Percentiles rank a stretch among this genome's conserved stretches.
These are phyloP conservation scores for Smittia aterrima DNA, from an alignment of 2,888 invertebrate genomes.

Conservation along the genomic window DNA sequence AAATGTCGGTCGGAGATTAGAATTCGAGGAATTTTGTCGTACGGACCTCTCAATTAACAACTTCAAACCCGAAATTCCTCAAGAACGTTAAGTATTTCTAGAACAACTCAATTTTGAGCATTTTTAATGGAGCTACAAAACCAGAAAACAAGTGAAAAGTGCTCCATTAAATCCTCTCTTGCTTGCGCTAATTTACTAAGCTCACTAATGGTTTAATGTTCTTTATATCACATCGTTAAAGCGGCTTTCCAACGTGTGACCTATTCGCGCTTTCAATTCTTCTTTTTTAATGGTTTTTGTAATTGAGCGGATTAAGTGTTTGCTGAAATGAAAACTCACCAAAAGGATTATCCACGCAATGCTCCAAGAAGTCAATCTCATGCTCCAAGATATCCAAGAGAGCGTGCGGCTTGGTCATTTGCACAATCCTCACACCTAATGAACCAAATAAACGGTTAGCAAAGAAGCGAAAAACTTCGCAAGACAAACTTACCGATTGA, in stretches of 20 bases:
- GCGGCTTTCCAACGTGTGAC: neutral
- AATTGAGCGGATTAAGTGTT: neutral
- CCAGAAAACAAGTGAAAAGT: neutral
- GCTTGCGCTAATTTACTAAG: neutral
- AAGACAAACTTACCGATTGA: conserved; percentile 49
- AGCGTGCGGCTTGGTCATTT: conserved; percentile 45
- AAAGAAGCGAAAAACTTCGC: neutral
- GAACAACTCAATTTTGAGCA: no score
- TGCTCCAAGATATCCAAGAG: conserved; percentile 51
- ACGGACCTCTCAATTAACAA: no score
- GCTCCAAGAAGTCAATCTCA: conserved; percentile 52
- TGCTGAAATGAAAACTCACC: conserved; percentile 45
- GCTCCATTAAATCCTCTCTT: neutral
- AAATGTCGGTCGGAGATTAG: no score
- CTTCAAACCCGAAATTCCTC: no score
- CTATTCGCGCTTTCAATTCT: neutral
- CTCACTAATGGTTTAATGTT: neutral
- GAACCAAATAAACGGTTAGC: neutral
- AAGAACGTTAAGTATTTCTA: no score
- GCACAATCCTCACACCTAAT: conserved; percentile 50
- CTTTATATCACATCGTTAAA: neutral
- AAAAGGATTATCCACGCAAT: conserved; percentile 51
- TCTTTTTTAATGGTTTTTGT: neutral
- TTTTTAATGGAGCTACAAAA: neutral
- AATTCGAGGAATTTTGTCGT: no score